phyloP scores from a whole-genome alignment of 2,113 vertebrate species.

The Coptodon bakossiorum region DNA sequence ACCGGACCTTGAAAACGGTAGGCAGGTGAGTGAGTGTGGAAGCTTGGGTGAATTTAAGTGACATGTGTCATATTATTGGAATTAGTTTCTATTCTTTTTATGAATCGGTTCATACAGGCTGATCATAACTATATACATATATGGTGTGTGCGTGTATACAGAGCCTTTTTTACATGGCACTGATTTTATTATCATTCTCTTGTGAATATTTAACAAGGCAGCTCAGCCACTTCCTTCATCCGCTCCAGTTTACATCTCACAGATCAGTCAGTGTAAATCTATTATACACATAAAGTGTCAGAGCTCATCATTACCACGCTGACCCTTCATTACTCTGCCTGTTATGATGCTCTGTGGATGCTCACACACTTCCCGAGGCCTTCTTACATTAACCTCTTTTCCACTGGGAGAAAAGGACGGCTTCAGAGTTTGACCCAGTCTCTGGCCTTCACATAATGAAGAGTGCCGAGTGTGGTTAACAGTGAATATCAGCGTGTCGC shows the following conservation, averaged over 20 bases:
- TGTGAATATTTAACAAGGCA: background rate
- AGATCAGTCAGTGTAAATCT: background rate
- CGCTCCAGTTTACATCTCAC: background rate
- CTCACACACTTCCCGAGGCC: conserved; percentile 7
- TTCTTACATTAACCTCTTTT: conserved; percentile 28
- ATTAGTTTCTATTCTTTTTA: background rate
- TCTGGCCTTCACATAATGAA: background rate
- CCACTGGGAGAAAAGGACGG: background rate
- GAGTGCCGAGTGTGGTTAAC: background rate
- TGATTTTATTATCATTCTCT: background rate
- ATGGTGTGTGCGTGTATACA: background rate
- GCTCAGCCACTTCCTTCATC: background rate
- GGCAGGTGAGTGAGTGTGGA: background rate
- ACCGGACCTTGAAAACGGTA: background rate
- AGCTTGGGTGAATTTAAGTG: background rate
- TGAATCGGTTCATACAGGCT: background rate
- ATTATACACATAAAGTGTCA: background rate
- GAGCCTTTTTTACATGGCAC: background rate
- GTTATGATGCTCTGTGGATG: conserved; percentile 11
- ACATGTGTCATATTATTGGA: background rate
- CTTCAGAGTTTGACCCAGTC: background rate
- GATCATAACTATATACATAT: background rate
- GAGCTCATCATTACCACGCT: background rate
- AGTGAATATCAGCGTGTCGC: accelerated
- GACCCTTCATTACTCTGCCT: background rate